Evolutionary conservation across 2,113 vertebrate genomes (phyloP).

Genomic region (Rhinolophus sinicus): DNA sequence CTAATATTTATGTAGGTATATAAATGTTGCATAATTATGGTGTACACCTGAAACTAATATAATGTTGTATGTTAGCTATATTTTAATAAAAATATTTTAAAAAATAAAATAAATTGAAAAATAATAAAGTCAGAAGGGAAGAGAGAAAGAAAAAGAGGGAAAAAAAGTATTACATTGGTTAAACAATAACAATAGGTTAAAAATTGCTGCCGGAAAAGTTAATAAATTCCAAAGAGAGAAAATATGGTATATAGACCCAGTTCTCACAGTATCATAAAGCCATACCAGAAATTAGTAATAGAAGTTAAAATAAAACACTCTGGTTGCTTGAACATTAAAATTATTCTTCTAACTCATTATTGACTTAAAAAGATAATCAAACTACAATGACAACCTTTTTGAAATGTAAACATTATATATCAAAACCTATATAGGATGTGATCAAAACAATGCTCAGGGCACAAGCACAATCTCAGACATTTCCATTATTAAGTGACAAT

Average conservation of each 20-base stretch:
- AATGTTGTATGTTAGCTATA: no score
- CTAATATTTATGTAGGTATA: no score
- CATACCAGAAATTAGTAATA: slow-evolving; percentile 40
- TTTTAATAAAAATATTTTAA: no score
- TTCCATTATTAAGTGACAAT: background rate
- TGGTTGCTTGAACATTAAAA: background rate
- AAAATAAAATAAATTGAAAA: no score
- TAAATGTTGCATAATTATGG: no score
- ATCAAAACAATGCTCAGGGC: background rate
- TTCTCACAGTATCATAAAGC: background rate
- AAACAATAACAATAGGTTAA: background rate
- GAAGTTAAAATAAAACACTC: background rate
- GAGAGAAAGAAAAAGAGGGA: no score
- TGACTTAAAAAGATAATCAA: background rate
- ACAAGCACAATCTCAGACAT: background rate
- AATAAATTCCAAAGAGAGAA: slow-evolving; percentile 20
- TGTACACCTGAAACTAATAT: no score
- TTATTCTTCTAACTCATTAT: background rate
- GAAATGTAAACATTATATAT: background rate
- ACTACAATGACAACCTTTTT: background rate
- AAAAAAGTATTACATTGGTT: background rate
- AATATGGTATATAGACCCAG: background rate
- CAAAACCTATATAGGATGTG: background rate
- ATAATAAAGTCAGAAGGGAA: no score
- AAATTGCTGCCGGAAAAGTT: background rate